A percentile compares a stretch with the other conserved stretches of the same genome.
Evolutionary conservation across 2,797 vertebrate species (phyloP).

Genomic region (Merluccius polli): DNA sequence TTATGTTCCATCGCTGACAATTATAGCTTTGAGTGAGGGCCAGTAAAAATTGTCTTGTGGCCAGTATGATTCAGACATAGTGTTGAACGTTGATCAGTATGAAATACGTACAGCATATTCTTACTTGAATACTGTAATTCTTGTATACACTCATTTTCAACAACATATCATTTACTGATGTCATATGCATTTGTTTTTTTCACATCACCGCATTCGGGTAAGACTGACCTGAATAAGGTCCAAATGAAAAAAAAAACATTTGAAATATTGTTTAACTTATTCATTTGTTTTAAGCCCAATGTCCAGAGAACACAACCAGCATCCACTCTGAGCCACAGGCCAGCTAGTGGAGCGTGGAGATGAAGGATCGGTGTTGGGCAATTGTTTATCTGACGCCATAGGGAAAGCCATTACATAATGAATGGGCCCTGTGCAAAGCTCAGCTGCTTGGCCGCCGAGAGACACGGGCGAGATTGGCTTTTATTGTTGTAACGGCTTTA

Average conservation of each 20-base stretch:
- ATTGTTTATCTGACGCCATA: neutral
- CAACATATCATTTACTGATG: neutral
- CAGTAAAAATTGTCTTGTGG: neutral
- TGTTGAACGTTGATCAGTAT: neutral
- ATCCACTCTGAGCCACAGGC: conserved; percentile 5
- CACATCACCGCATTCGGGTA: neutral
- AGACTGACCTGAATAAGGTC: neutral
- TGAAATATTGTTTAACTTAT: neutral
- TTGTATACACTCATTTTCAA: neutral
- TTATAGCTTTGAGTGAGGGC: neutral
- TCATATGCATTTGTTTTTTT: neutral
- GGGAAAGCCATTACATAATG: neutral
- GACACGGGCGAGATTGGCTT: neutral
- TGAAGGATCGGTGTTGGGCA: neutral
- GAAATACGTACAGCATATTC: neutral
- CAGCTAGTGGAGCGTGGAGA: conserved; percentile 1
- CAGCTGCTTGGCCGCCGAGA: neutral
- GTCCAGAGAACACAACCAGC: neutral
- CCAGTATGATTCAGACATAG: neutral
- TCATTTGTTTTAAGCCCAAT: neutral
- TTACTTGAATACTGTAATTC: neutral
- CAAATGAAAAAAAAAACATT: neutral
- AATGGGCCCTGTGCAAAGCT: neutral
- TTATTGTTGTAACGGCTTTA: neutral
- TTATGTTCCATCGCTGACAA: neutral